These are phyloP conservation scores for Phaethornis superciliosus DNA, from an alignment of 2,113 vertebrate species.

Conservation along the genomic window DNA sequence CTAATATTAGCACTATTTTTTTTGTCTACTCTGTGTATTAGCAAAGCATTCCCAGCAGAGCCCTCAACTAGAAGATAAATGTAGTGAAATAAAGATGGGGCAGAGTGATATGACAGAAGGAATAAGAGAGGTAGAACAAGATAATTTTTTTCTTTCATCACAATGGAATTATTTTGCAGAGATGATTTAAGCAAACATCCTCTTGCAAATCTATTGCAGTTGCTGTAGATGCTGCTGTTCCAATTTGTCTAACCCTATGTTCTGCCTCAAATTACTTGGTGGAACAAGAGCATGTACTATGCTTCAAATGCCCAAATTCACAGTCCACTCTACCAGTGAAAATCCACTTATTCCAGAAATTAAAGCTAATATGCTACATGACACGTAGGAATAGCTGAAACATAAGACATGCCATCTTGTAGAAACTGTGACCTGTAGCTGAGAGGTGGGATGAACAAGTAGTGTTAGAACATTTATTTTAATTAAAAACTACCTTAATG, in stretches of 20 bases:
- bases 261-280: background rate
- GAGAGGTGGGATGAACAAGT: background rate
- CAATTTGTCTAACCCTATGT: background rate
- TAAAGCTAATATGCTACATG: background rate
- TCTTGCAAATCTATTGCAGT: background rate
- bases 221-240: background rate
- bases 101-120: background rate
- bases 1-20: conserved; percentile 10
- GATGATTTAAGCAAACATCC: background rate
- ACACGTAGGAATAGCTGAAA: background rate
- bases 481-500: background rate
- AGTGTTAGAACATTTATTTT: background rate
- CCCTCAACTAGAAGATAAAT: background rate
- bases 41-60: background rate
- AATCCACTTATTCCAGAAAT: background rate
- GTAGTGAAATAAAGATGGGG: background rate
- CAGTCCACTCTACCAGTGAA: background rate
- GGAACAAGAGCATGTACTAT: background rate
- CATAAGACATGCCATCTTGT: background rate
- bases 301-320: background rate
- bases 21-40: background rate
- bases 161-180: background rate
- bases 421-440: background rate
- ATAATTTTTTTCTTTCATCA: background rate
- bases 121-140: background rate